Base-by-base conservation (phyloP, 2,888 invertebrate species). In the Drosophila anomalata region DNA sequence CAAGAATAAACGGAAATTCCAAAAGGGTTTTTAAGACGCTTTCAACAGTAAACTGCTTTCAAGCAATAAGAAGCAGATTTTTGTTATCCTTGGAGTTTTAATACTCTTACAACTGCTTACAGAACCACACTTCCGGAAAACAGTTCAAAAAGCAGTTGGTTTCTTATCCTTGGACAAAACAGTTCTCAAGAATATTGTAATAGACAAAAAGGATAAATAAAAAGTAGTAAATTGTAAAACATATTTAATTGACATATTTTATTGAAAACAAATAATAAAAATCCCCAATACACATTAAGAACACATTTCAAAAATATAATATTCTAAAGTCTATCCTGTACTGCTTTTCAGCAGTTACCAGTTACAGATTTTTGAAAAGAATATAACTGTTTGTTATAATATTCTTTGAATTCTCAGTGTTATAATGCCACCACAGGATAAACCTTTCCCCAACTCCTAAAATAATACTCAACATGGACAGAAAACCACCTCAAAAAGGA, bases 191-290 rank as follows among this genome's bases (percentile, higher is more conserved):
- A n/a, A n/a, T 4, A 0, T 6, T 36, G 2, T 2, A n/a, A 36
- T 2, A 2, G 2, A 11, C 3, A 33, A 12, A n/a, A 2, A 36
- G 7, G 7, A 36, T n/a, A n/a, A n/a, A 14, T 14, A n/a, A n/a
- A 12, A 3, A n/a, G n/a, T n/a, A 6, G 2, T 6, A 2, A 14
- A 14, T 36, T 36, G 2, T 1, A 33, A 33, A n/a, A 36, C 0
- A 6, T n/a, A 0, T 36, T 36, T 6, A 36, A n/a, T n/a, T n/a
- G n/a, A n/a, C n/a, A 14, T 14, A 6, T n/a, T 36, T 36, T 1
- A n/a, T 1, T n/a, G 0, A 0, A n/a, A 36, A 36, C 2, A n/a
- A 2, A 0, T 0, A 2, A 12, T 36, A 7, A 0, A 12, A 2
- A 36, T 6, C 6, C 2, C 2, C n/a, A n/a, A 7, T 36, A 36